phyloP scores from a whole-genome alignment of 1,140 invertebrate species.

The Tetranychus cinnabarinus region DNA sequence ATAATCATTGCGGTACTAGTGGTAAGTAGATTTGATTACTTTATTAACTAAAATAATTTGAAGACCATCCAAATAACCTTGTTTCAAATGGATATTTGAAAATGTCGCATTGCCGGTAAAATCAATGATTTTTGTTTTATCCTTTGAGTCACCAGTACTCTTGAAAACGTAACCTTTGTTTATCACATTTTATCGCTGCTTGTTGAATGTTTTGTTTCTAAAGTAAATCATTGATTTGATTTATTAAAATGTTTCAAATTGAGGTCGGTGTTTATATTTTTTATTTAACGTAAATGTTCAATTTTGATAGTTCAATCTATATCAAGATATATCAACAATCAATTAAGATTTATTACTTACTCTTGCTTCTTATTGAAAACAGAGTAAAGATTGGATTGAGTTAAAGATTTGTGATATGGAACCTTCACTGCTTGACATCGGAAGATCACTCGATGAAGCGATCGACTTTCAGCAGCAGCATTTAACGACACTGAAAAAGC shows the following conservation, averaged over 20 bases:
- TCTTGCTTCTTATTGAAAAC: conserved; percentile 18
- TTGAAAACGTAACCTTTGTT: background rate
- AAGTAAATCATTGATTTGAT: too few relatives aligned
- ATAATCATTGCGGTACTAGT: conserved; percentile 68
- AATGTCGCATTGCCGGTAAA: background rate
- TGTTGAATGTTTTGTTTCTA: too few relatives aligned
- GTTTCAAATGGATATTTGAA: background rate
- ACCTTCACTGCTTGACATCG: conserved; percentile 56
- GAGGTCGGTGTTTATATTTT: too few relatives aligned
- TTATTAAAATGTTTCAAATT: too few relatives aligned
- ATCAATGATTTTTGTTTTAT: background rate
- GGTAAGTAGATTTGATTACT: conserved; percentile 32
- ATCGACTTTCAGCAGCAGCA: conserved; percentile 45
- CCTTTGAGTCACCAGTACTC: background rate
- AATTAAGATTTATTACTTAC: background rate
- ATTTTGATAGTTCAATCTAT: too few relatives aligned
- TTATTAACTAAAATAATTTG: background rate
- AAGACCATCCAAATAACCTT: background rate
- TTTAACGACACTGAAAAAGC: conserved; percentile 52
- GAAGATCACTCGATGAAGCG: conserved; percentile 47
- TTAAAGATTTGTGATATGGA: conserved; percentile 61
- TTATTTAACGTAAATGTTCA: background rate
- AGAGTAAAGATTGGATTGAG: conserved; percentile 59
- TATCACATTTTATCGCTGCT: background rate
- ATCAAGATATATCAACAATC: background rate